Evolutionary conservation across 2,888 invertebrate species (phyloP), one percentile per base, ranked within the genome.

Genomic region (Monoplex corrugatus): DNA sequence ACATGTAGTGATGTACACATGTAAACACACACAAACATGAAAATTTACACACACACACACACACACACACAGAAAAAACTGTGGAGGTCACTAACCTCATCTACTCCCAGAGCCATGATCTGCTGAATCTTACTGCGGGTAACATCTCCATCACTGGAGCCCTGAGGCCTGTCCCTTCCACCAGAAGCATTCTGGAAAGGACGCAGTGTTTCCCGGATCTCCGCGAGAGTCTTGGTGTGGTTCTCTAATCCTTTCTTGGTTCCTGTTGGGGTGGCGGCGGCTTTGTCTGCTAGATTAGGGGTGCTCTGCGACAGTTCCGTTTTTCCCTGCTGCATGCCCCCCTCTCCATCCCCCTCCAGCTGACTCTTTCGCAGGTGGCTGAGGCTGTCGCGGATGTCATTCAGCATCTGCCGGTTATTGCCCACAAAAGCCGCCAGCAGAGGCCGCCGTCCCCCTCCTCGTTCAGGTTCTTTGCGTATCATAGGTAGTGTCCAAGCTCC

Each of bases 181-280:
- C 89, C 57, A 28, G 43, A 43, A 40, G 72, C 82, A 38, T 45
- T 43, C 89, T 90, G 91, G 68, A 98, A 98, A 88, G 98, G 98
- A 94, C 97, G 97, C 94, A 98, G 96, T 90, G 98, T 98, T 96
- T 98, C 98, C 94, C 98, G 97, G 95, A 98, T 98, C 96, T 98
- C 98, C 96, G 98, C 98, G 96, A 98, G 97, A 95, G 98, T 98
- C 97, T 98, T 98, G 96, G 98, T 98, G 96, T 98, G 98, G 96
- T 98, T 92, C 63, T 92, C 91, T 72, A 90, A 80, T 63, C 89
- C 87, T 72, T 80, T 86, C 32, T 87, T 87, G 35, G 88, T 50
- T 38, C 88, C 88, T 13, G 35, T 40, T 10, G 80, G 35, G 63
- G 88, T 90, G 63, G 88, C 90, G 32, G 87, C 78, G 63, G 91